Evolutionary conservation across 2,797 vertebrate species (phyloP), one percentile per base, ranked within the genome.

Genomic region (Mus minutoides): DNA sequence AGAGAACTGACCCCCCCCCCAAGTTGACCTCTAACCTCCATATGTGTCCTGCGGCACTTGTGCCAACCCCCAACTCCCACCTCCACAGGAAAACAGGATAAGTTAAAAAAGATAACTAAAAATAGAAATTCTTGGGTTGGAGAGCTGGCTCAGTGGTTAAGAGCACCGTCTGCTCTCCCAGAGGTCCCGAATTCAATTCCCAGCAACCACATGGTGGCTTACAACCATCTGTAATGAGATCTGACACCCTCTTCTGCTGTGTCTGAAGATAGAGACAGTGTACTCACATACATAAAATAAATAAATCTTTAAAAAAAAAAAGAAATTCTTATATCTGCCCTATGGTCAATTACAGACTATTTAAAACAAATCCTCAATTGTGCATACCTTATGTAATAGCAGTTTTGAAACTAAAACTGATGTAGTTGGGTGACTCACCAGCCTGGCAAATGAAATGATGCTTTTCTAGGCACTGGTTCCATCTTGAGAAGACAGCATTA

Each of bases 361-460:
- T 84, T 56, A 56, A 71, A 80, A 56, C 21, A 16, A 80, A 60
- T 52, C 58, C n/a, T 69, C 60, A 60, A 24, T 12, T 11, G 58
- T 1, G 21, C 9, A n/a, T n/a, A 95, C 64, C n/a, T 86, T 49
- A 88, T 34, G 37, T 62, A 85, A 92, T 82, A 82, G 26, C 26
- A 54, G 34, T 83, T 94, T 69, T 40, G 71, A 82, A 92, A 40
- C 31, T 46, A 34, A 22, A 46, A 17, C 40, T 64, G 29, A 67
- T 7, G 29, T 3, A 84, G 69, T 6, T 67, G 54, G 8, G 88
- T 67, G 46, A 89, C 96, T 97, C 88, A 98, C 97, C 94, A 12
- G 67, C 22, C 73, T 96, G 97, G 90, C 96, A 98, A 69, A 96
- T 88, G 92, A 98, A 98, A 46, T 93, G 76, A 75, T 94, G 90